Percentiles rank a stretch among this genome's conserved stretches.
phyloP scores from a whole-genome alignment of 2,113 vertebrate genomes.

The Noturus placidus region DNA sequence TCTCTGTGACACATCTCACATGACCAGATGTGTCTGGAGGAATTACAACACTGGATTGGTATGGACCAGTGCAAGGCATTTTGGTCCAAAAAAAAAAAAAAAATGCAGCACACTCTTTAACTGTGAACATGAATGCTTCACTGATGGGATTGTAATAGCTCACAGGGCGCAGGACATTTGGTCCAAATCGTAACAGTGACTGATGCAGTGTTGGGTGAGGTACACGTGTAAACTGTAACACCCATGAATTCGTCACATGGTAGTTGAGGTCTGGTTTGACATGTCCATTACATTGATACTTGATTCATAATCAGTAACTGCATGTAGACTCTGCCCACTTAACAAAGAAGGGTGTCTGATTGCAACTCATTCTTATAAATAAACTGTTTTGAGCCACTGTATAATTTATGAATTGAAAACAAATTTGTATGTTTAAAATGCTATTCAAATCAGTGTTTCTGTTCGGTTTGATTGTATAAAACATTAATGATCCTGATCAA shows the following conservation, averaged over 20 bases:
- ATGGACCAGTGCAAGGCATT: neutral
- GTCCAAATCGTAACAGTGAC: neutral
- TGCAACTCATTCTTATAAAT: neutral
- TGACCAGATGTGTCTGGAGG: neutral
- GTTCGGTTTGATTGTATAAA: neutral
- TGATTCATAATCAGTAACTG: neutral
- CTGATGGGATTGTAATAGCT: neutral
- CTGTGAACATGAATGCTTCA: neutral
- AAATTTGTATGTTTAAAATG: neutral
- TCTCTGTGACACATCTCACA: neutral
- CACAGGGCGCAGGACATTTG: neutral
- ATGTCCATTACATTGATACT: neutral
- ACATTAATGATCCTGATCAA: neutral
- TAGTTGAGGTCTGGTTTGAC: neutral
- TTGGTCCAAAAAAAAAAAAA: no score
- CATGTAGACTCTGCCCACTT: neutral
- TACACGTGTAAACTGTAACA: neutral
- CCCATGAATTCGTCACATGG: neutral
- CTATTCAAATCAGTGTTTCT: neutral
- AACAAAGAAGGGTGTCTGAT: neutral
- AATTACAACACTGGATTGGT: neutral
- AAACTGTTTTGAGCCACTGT: neutral
- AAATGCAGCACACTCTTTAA: neutral
- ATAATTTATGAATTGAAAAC: neutral
- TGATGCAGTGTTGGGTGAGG: neutral